Evolutionary conservation across 2,888 invertebrate genomes (phyloP).

Genomic region (Apamea sordens): DNA sequence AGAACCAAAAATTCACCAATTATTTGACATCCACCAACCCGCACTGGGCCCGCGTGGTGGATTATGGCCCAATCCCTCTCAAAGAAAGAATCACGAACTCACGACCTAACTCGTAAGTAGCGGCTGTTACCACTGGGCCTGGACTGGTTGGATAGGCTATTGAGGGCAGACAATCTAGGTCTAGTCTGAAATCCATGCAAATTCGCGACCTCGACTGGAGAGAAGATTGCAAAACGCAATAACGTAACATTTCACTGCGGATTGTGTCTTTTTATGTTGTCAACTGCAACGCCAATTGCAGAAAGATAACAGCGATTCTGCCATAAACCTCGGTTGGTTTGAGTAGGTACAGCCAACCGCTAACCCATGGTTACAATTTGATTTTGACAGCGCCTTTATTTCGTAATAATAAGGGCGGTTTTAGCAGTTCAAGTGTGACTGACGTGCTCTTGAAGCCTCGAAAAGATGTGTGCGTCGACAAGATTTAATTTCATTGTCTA

Average conservation of each 20-base stretch:
- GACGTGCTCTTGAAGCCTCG: neutral
- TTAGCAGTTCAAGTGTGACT: neutral
- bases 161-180: neutral
- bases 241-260: slow-evolving; percentile 1
- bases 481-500: neutral
- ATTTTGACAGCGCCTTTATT: neutral
- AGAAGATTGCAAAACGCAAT: slow-evolving; percentile 10
- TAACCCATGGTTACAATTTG: neutral
- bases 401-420: neutral
- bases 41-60: too few species aligned
- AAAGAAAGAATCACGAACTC: too few species aligned
- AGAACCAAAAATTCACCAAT: too few species aligned
- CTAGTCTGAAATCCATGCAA: neutral
- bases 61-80: too few species aligned
- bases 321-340: slow-evolving; percentile 18
- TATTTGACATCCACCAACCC: too few species aligned
- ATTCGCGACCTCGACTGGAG: slow-evolving; percentile 7
- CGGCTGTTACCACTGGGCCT: too few species aligned
- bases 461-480: too few species aligned
- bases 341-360: neutral
- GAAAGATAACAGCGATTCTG: slow-evolving; percentile 33
- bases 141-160: neutral
- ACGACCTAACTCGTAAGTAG: too few species aligned
- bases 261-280: slow-evolving; percentile 39
- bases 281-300: slow-evolving; percentile 20